Percentiles rank a stretch among this genome's conserved stretches.
Evolutionary conservation across 1,140 invertebrate genomes (phyloP).

Genomic region (Eulimnadia texana): DNA sequence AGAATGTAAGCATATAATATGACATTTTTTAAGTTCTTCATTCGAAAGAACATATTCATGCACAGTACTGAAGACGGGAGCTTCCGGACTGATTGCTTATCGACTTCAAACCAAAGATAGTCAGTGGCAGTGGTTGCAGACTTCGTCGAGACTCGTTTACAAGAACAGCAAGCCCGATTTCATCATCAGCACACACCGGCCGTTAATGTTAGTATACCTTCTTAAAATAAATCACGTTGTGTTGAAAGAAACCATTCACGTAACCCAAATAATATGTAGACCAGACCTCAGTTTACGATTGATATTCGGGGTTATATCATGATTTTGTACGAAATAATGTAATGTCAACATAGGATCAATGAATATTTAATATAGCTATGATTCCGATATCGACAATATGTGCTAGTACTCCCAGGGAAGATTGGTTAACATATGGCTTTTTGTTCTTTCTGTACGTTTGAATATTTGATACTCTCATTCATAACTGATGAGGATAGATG

Average conservation of each 20-base stretch:
- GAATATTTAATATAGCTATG: too few relatives aligned
- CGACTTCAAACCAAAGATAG: conserved; percentile 85
- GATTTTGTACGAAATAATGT: too few relatives aligned
- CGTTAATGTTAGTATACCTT: conserved; percentile 73
- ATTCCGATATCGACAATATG: too few relatives aligned
- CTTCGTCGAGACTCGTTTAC: conserved; percentile 88
- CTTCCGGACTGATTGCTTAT: conserved; percentile 95
- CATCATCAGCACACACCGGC: conserved; percentile 92
- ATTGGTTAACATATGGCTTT: too few relatives aligned
- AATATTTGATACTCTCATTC: too few relatives aligned
- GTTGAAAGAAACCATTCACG: too few relatives aligned
- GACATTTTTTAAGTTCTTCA: conserved; percentile 7
- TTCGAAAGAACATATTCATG: not conserved
- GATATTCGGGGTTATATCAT: too few relatives aligned
- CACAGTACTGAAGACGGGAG: conserved; percentile 93
- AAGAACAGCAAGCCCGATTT: conserved; percentile 99
- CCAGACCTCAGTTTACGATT: too few relatives aligned
- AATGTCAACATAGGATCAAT: too few relatives aligned
- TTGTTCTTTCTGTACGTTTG: too few relatives aligned
- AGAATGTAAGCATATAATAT: conserved; percentile 57
- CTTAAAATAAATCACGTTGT: not conserved
- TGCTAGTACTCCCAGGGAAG: too few relatives aligned
- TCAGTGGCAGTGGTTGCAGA: conserved; percentile 96
- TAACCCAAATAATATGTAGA: not conserved
- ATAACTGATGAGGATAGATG: too few relatives aligned